phyloP scores from a whole-genome alignment of 1,140 invertebrate species.

The Sweltsa coloradensis region DNA sequence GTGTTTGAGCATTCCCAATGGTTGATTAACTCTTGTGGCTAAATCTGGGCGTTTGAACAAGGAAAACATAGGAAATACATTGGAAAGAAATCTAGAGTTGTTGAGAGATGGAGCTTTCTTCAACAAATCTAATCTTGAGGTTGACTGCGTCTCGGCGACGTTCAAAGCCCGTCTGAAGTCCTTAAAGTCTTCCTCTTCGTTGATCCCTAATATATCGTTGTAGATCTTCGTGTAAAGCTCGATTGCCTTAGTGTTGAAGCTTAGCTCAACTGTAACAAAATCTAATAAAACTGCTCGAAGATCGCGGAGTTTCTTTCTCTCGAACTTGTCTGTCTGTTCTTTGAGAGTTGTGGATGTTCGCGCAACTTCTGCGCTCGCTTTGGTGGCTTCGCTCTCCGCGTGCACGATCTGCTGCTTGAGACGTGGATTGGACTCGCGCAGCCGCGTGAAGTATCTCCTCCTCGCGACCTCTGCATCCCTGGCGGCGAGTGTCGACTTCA shows the following conservation, averaged over 20 bases:
- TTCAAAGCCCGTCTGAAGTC: too few species aligned
- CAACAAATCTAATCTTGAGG: too few species aligned
- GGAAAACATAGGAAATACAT: too few species aligned
- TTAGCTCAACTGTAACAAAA: slow-evolving; percentile 55
- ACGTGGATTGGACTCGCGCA: slow-evolving; percentile 47
- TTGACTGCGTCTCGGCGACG: too few species aligned
- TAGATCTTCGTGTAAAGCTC: slow-evolving; percentile 58
- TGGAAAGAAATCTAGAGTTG: too few species aligned
- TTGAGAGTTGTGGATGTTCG: slow-evolving; percentile 57
- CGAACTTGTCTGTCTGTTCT: slow-evolving; percentile 58
- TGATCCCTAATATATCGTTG: slow-evolving; percentile 49
- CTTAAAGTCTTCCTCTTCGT: slow-evolving; percentile 55
- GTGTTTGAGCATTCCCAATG: too few species aligned
- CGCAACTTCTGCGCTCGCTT: slow-evolving; percentile 56
- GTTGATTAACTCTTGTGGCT: too few species aligned
- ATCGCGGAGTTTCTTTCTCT: slow-evolving; percentile 59
- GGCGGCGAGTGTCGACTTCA: slow-evolving; percentile 53
- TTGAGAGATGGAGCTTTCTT: too few species aligned
- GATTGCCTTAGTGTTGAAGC: slow-evolving; percentile 57
- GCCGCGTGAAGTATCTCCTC: slow-evolving; percentile 46
- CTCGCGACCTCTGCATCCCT: slow-evolving; percentile 51
- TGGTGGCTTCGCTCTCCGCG: slow-evolving; percentile 57
- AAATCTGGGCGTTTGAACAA: too few species aligned
- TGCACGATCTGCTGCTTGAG: slow-evolving; percentile 57
- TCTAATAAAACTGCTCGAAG: slow-evolving; percentile 50